phyloP scores from a whole-genome alignment of 2,113 vertebrate genomes.

The Amazona guildingii region DNA sequence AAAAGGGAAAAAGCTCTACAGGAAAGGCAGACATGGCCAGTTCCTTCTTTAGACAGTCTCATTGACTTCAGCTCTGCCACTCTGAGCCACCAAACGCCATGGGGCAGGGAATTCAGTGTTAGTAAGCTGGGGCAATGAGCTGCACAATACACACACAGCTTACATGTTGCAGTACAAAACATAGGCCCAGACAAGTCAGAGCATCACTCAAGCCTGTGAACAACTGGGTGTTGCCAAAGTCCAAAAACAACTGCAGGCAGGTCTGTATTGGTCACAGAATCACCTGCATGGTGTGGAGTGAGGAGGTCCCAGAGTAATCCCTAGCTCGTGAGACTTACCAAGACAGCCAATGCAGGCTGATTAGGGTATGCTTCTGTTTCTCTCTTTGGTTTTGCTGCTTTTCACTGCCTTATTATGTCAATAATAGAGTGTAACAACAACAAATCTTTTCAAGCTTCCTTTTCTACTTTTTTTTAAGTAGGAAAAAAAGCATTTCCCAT shows the following conservation, averaged over 20 bases:
- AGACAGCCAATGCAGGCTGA: background rate
- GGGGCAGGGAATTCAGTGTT: background rate
- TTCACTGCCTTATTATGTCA: background rate
- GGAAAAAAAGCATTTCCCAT: background rate
- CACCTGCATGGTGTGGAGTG: background rate
- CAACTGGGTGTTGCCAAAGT: background rate
- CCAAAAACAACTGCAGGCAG: background rate
- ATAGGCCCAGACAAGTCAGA: slow-evolving; percentile 37
- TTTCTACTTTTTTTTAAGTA: background rate
- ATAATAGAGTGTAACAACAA: background rate
- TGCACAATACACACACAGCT: background rate
- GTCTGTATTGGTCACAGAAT: background rate
- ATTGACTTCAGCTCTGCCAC: background rate
- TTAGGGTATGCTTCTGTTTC: background rate
- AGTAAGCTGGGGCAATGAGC: background rate
- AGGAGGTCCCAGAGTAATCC: background rate
- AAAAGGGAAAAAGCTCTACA: slow-evolving; percentile 25
- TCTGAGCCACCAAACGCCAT: background rate
- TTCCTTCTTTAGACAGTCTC: slow-evolving; percentile 21
- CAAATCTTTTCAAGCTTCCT: background rate
- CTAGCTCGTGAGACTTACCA: background rate
- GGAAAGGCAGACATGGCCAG: slow-evolving; percentile 18
- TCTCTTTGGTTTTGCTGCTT: background rate
- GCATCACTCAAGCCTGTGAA: background rate
- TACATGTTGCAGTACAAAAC: background rate